These are phyloP conservation scores for Panzeria rudis DNA, from an alignment of 2,888 invertebrate genomes.

Conservation along the genomic window DNA sequence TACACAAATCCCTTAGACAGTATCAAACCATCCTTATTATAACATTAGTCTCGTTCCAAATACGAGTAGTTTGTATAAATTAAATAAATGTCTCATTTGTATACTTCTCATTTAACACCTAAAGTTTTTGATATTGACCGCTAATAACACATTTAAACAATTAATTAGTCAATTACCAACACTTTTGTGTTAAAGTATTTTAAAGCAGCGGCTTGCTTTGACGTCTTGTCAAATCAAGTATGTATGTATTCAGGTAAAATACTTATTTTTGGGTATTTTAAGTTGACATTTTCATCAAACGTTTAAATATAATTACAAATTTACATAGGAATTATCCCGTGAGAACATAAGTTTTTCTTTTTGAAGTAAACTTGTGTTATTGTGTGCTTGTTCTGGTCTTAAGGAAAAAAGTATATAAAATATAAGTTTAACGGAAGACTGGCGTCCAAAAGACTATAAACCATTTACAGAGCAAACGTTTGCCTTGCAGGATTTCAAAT, in stretches of 20 bases:
- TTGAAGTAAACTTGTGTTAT: neutral
- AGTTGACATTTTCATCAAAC: slow-evolving; percentile 62
- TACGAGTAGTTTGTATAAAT: neutral
- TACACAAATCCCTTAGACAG: neutral
- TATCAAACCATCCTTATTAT: neutral
- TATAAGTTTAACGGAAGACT: slow-evolving; percentile 75
- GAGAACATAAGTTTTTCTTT: slow-evolving; percentile 38
- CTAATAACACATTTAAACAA: slow-evolving; percentile 68
- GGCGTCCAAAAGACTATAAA: slow-evolving; percentile 76
- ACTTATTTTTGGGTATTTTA: neutral
- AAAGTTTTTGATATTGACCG: slow-evolving; percentile 66
- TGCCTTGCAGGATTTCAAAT: slow-evolving; percentile 29
- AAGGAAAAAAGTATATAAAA: slow-evolving; percentile 50
- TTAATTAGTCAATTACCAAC: slow-evolving; percentile 68
- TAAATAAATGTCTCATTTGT: slow-evolving; percentile 16
- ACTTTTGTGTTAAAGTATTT: slow-evolving; percentile 20
- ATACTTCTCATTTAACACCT: slow-evolving; percentile 23
- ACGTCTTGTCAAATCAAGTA: slow-evolving; percentile 48
- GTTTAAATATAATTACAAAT: slow-evolving; percentile 33
- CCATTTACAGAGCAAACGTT: slow-evolving; percentile 71
- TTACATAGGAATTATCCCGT: slow-evolving; percentile 62
- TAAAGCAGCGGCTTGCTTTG: slow-evolving; percentile 46
- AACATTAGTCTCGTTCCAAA: neutral
- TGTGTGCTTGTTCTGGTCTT: neutral
- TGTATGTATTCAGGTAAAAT: slow-evolving; percentile 3